Base-by-base conservation (phyloP, 2,113 vertebrate genomes). In the Gavia stellata region DNA sequence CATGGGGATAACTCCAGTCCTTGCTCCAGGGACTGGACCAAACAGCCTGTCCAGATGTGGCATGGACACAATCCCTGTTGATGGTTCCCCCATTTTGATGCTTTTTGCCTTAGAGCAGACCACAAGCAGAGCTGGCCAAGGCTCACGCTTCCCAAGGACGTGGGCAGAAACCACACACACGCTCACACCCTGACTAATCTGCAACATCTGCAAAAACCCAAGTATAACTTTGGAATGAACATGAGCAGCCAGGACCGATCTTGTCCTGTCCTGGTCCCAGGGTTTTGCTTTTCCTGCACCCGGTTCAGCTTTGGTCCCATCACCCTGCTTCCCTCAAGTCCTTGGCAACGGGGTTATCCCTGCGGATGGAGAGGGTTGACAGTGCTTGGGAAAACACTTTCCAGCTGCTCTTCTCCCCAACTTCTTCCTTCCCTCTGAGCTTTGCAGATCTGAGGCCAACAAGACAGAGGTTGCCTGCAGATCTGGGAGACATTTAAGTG, bases 61-160 rank as follows among this genome's bases (percentile, higher is more conserved):
- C 66, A 55, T 2, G 5, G 86, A 42, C n/a, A 58, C 0, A 0
- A 40, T 17, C 20, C 36, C n/a, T 75, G 34, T 14, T 21, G 66
- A 44, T 31, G 26, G 16, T n/a, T 40, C 17, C 28, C 75, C 20
- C 25, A 3, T 61, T 73, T 52, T 2, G 3, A n/a, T 80, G 74
- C 62, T 86, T 65, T n/a, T 44, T 18, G 45, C 67, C 50, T 53
- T 4, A 4, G 19, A 81, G 73, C 12, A 77, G 34, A 50, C 31
- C 75, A 78, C 34, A 74, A 44, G 16, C 11, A n/a, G 53, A 0
- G 1, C 28, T 18, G 79, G 40, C 45, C 4, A 3, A 61, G 56
- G 74, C 71, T 90, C 40, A 38, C 3, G 3, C n/a, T 78, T 82
- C 71, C 31, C 21, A 42, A 55, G 68, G 26, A 84, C 16, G 3